These are phyloP conservation scores for Cirrhinus molitorella DNA, from an alignment of 2,797 vertebrate genomes.

Conservation along the genomic window DNA sequence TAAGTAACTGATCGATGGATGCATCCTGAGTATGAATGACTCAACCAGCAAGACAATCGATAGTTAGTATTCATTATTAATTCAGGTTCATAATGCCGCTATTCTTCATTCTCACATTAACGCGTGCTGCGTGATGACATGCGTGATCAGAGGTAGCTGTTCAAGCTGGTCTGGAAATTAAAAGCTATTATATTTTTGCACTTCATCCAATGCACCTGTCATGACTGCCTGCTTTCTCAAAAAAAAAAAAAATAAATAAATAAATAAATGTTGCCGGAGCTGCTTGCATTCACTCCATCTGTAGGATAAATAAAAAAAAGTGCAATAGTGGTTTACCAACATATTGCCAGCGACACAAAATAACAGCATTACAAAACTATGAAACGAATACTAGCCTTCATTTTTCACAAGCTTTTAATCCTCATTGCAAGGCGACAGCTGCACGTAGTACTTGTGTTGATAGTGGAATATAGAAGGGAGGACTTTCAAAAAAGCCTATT, in stretches of 20 bases:
- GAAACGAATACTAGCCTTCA: background rate
- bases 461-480: background rate
- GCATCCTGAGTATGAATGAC: constrained; percentile 25
- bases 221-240: background rate
- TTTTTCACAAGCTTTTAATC: constrained; percentile 32
- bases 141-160: constrained; percentile 1
- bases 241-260: background rate
- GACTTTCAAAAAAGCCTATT: background rate
- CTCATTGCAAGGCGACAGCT: background rate
- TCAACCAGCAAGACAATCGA: constrained; percentile 37
- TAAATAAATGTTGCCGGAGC: background rate
- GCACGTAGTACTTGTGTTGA: background rate
- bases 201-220: constrained; percentile 7
- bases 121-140: background rate
- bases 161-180: constrained; percentile 31
- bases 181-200: constrained; percentile 23
- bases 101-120: constrained; percentile 35
- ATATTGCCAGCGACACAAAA: constrained; percentile 25
- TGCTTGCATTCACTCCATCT: constrained; percentile 11
- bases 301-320: background rate
- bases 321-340: constrained; percentile 16
- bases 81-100: constrained; percentile 18
- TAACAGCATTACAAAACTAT: constrained; percentile 26
- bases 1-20: constrained; percentile 22
- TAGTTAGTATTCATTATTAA: constrained; percentile 41